phyloP scores from a whole-genome alignment of 2,888 invertebrate genomes.

The Spatulosminthurus flaviceps region DNA sequence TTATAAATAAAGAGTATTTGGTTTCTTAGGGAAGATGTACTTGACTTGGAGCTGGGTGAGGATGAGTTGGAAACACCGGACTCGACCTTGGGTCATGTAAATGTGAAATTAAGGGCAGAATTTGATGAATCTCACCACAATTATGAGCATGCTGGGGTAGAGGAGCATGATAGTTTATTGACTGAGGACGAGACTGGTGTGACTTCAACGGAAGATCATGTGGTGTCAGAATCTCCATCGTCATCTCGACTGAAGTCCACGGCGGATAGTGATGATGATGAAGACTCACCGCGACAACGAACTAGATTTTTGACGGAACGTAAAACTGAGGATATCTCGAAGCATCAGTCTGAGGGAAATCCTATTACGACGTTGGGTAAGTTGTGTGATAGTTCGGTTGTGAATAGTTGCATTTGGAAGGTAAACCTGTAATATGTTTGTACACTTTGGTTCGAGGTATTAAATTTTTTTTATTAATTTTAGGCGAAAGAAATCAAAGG shows the following conservation, averaged over 20 bases:
- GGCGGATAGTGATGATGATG: slow-evolving; percentile 54
- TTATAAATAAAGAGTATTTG: neutral
- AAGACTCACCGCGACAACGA: slow-evolving; percentile 54
- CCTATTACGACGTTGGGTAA: slow-evolving; percentile 60
- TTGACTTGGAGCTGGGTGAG: slow-evolving; percentile 56
- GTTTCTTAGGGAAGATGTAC: slow-evolving; percentile 49
- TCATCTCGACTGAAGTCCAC: slow-evolving; percentile 9
- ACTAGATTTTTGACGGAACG: slow-evolving; percentile 60
- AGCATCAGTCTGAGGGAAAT: slow-evolving; percentile 38
- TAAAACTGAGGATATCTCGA: slow-evolving; percentile 53
- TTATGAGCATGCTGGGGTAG: neutral
- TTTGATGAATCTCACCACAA: neutral
- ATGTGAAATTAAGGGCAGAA: slow-evolving; percentile 45
- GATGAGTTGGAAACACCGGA: slow-evolving; percentile 57
- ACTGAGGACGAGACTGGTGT: neutral
- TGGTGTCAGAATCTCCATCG: neutral
- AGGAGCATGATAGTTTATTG: neutral
- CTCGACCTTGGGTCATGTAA: neutral
- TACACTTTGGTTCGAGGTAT: no score
- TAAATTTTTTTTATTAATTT: neutral
- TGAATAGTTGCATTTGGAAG: no score
- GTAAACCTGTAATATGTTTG: no score
- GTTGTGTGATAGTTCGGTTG: no score
- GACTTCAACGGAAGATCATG: slow-evolving; percentile 16
- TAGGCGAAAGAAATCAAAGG: slow-evolving; percentile 47